Evolutionary conservation across 1,140 invertebrate genomes (phyloP).

Genomic region (Colletes latitarsis): DNA sequence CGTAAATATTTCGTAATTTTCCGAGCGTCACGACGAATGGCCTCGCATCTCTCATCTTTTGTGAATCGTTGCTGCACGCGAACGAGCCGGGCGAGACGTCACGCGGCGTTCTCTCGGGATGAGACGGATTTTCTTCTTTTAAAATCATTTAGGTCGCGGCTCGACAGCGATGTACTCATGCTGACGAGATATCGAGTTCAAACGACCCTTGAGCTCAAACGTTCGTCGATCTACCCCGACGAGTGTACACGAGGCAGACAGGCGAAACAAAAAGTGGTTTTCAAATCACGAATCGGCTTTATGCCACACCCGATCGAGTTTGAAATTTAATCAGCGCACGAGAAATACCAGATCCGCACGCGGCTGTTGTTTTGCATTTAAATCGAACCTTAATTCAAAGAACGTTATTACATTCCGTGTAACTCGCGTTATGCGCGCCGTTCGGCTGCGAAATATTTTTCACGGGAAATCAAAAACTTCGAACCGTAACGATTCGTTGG

Average conservation of each 20-base stretch:
- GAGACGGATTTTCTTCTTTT: slow-evolving; percentile 42
- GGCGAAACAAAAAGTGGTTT: slow-evolving; percentile 52
- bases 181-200: slow-evolving; percentile 59
- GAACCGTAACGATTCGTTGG: not conserved
- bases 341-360: not conserved
- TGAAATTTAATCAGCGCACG: slow-evolving; percentile 47
- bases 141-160: slow-evolving; percentile 63
- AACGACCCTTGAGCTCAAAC: slow-evolving; percentile 54
- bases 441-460: not conserved
- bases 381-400: slow-evolving; percentile 15
- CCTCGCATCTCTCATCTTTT: slow-evolving; percentile 36
- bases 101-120: not conserved
- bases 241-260: slow-evolving; percentile 49
- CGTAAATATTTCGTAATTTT: slow-evolving; percentile 34
- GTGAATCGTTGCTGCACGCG: slow-evolving; percentile 21
- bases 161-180: slow-evolving; percentile 52
- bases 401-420: not conserved
- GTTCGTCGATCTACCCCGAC: slow-evolving; percentile 45
- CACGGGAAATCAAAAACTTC: no score
- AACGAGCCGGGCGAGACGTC: slow-evolving; percentile 36
- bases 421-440: not conserved
- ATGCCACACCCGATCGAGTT: slow-evolving; percentile 46
- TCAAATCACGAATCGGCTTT: slow-evolving; percentile 47
- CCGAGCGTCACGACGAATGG: not conserved
- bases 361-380: slow-evolving; percentile 21